Conservation (phyloP, 1,140 invertebrate species). For the Neoseiulus cucumeris region DNA sequence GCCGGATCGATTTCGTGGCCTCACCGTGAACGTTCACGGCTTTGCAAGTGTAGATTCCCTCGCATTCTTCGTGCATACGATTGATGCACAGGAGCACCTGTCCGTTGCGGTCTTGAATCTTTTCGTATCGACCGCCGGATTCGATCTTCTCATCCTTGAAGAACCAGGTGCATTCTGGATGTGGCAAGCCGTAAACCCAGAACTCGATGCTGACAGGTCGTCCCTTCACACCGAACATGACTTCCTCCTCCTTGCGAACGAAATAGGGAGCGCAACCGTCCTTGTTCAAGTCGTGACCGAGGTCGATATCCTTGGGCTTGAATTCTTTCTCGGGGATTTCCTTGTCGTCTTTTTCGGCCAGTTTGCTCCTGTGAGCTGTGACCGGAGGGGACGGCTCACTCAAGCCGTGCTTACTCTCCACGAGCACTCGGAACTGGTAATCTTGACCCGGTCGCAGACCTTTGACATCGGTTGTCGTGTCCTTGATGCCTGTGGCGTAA, state of each 20-base stretch:
- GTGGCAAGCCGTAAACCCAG: slow-evolving; percentile 81
- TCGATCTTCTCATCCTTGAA: slow-evolving; percentile 63
- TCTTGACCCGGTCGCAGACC: slow-evolving; percentile 64
- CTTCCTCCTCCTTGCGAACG: slow-evolving; percentile 57
- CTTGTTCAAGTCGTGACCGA: slow-evolving; percentile 59
- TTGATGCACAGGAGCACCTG: slow-evolving; percentile 46
- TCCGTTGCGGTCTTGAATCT: slow-evolving; percentile 66
- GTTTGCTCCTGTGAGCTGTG: slow-evolving; percentile 51
- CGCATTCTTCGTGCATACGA: slow-evolving; percentile 66
- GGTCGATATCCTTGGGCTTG: slow-evolving; percentile 56
- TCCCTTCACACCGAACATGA: slow-evolving; percentile 65
- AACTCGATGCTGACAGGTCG: slow-evolving; percentile 67
- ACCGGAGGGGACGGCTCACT: slow-evolving; percentile 77
- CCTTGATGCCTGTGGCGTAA: slow-evolving; percentile 49
- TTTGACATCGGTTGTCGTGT: slow-evolving; percentile 59
- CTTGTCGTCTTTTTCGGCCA: slow-evolving; percentile 31
- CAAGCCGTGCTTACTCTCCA: slow-evolving; percentile 89
- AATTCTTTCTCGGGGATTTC: slow-evolving; percentile 40
- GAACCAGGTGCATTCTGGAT: slow-evolving; percentile 66
- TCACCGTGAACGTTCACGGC: slow-evolving; percentile 81
- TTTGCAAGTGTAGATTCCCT: slow-evolving; percentile 78
- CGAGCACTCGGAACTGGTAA: slow-evolving; percentile 76
- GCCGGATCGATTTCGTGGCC: slow-evolving; percentile 49
- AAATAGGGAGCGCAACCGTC: slow-evolving; percentile 40
- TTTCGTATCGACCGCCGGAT: slow-evolving; percentile 44